Evolutionary conservation across 2,888 invertebrate species (phyloP).

Genomic region (Drosophila peninsularis): DNA sequence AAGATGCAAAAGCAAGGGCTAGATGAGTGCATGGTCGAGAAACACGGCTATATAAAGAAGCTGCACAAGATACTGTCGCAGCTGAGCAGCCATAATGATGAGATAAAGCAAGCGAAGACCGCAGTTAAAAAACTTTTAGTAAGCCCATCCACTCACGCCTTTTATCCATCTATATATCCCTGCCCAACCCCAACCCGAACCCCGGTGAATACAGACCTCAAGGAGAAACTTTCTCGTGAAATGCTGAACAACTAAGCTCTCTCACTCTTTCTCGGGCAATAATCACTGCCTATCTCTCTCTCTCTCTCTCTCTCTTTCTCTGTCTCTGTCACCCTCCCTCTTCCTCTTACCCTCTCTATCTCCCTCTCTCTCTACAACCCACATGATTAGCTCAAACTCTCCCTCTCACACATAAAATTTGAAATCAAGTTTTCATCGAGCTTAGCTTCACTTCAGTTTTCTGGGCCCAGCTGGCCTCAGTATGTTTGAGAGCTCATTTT

Average conservation of each 20-base stretch:
- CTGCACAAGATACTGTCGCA: not conserved
- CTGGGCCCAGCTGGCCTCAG: not conserved
- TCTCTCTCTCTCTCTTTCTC: too few relatives aligned
- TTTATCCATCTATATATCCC: not conserved
- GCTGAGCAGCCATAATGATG: not conserved
- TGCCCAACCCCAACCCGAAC: too few relatives aligned
- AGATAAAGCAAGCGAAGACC: not conserved
- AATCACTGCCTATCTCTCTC: too few relatives aligned
- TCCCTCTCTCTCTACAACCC: too few relatives aligned
- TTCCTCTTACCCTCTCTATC: too few relatives aligned
- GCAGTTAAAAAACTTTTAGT: not conserved
- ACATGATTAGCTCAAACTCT: too few relatives aligned
- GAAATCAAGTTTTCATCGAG: too few relatives aligned
- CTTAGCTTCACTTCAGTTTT: not conserved
- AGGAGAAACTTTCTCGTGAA: not conserved
- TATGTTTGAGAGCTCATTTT: not conserved
- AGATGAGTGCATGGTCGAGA: not conserved
- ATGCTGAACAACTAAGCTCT: slow-evolving; percentile 2
- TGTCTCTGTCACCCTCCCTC: too few relatives aligned
- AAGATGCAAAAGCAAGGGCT: not conserved
- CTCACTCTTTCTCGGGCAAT: too few relatives aligned
- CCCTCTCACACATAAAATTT: too few relatives aligned
- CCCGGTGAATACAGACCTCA: not conserved
- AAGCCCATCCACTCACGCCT: not conserved
- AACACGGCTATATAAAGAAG: not conserved